Evolutionary conservation across 2,113 vertebrate genomes (phyloP).

Genomic region (Felis chaus): DNA sequence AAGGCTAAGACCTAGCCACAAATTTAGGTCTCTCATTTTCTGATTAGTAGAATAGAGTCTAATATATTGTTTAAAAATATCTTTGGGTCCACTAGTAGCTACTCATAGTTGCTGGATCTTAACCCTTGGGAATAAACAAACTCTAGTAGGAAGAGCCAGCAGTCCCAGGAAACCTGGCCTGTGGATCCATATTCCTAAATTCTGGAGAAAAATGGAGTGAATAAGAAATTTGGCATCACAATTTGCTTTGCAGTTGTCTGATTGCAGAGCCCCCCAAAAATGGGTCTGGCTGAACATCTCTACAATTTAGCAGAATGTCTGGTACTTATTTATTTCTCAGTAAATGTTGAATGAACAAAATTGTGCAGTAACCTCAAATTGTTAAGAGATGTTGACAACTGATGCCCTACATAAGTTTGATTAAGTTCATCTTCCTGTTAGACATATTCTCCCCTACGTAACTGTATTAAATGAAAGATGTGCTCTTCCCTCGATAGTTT

Average conservation of each 20-base stretch:
- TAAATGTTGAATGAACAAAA: not conserved
- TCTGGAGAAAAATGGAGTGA: not conserved
- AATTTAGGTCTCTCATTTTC: not conserved
- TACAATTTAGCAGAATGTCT: not conserved
- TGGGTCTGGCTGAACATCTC: not conserved
- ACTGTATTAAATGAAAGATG: not conserved
- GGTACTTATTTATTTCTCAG: not conserved
- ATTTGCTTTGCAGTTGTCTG: not conserved
- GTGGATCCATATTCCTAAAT: not conserved
- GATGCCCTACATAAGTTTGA: not conserved
- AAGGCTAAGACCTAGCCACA: not conserved
- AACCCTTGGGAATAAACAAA: not conserved
- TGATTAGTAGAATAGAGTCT: not conserved
- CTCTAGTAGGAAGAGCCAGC: not conserved
- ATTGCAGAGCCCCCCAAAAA: not conserved
- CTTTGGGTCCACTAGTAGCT: not conserved
- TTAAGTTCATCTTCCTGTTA: not conserved
- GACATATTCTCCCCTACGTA: not conserved
- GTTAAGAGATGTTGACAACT: not conserved
- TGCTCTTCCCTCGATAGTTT: not conserved
- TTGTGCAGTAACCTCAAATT: not conserved
- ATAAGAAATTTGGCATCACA: not conserved
- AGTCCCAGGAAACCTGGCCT: not conserved
- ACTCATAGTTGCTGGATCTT: not conserved
- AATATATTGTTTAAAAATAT: not conserved